phyloP scores from a whole-genome alignment of 2,888 invertebrate species.

The Agriopis aurantiaria region DNA sequence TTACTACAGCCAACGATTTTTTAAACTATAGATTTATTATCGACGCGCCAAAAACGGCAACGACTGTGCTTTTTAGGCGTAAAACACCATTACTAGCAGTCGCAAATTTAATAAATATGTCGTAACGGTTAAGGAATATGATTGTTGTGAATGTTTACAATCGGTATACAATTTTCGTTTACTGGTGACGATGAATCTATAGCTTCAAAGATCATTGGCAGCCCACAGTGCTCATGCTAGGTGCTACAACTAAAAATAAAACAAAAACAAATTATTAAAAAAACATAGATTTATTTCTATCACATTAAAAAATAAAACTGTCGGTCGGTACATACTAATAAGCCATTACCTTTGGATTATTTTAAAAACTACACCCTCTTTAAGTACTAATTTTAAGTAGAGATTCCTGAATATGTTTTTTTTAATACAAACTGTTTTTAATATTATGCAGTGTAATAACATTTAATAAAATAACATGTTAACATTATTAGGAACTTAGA shows the following conservation, averaged over 20 bases:
- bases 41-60: no score
- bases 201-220: not conserved
- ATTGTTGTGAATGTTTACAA: no score
- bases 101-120: no score
- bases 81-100: no score
- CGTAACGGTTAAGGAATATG: no score
- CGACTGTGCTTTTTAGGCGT: no score
- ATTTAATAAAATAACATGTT: conserved; percentile 14
- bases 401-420: conserved; percentile 67
- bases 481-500: conserved; percentile 72
- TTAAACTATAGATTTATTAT: no score
- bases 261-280: conserved; percentile 75
- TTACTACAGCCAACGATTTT: no score
- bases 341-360: conserved; percentile 74
- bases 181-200: no score
- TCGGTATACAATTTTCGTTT: no score
- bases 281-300: conserved; percentile 80
- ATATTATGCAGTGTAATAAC: conserved; percentile 39
- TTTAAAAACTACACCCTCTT: conserved; percentile 64
- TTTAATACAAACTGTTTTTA: conserved; percentile 40
- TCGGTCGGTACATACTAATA: conserved; percentile 60
- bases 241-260: conserved; percentile 79
- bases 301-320: conserved; percentile 60
- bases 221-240: conserved; percentile 55
- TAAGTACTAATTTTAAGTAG: conserved; percentile 84